These are phyloP conservation scores for Phalacrocorax pelagicus DNA, from an alignment of 2,113 vertebrate species.

Conservation along the genomic window DNA sequence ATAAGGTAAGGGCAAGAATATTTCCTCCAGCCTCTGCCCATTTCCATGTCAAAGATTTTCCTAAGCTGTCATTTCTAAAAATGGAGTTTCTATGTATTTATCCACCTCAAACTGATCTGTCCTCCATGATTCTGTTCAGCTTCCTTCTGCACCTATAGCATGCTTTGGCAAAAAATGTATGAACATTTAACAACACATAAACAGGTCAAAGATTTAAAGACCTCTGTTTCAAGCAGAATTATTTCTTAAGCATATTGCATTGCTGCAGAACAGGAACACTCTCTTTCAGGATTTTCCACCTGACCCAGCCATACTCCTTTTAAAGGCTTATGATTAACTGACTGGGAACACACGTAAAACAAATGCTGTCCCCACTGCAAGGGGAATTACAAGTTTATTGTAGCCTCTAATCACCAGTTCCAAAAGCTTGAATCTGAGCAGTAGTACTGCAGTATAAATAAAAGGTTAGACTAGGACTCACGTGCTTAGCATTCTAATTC, in stretches of 20 bases:
- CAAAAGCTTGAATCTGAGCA: conserved; percentile 1
- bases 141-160: neutral
- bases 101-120: neutral
- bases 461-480: neutral
- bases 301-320: neutral
- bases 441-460: neutral
- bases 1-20: neutral
- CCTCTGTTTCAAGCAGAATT: neutral
- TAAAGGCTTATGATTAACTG: neutral
- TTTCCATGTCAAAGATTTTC: neutral
- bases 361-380: neutral
- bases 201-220: neutral
- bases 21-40: neutral
- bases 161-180: neutral
- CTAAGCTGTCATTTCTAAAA: neutral
- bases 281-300: neutral
- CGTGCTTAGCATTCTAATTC: conserved; percentile 1
- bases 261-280: neutral
- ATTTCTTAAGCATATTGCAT: neutral
- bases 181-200: neutral
- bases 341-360: neutral
- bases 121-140: neutral
- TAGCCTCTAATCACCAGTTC: neutral
- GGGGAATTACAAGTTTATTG: neutral
- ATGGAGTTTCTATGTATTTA: neutral